Conservation (phyloP, 2,888 invertebrate genomes). For the Calliphora vomitoria region DNA sequence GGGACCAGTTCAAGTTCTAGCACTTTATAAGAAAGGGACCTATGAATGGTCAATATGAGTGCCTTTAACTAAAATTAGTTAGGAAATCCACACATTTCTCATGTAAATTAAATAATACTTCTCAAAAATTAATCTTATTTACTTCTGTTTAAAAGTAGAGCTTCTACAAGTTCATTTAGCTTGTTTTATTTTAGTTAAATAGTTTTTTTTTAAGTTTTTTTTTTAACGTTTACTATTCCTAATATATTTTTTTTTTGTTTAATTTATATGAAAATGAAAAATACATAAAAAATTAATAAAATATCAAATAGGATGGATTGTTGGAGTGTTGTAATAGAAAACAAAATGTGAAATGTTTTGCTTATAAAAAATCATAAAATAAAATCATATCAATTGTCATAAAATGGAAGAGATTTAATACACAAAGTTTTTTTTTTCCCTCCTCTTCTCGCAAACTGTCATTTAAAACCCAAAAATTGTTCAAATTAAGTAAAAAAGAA, state of each 20-base stretch:
- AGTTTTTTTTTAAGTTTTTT: constrained; percentile 2
- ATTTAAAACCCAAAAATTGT: too few species aligned
- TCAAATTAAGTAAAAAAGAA: too few species aligned
- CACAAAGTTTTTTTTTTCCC: constrained; percentile 22
- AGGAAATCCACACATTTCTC: too few species aligned
- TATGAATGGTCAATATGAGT: too few species aligned
- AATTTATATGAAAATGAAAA: background rate
- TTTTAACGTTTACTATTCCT: too few species aligned
- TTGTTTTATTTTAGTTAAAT: background rate
- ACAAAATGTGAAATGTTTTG: background rate
- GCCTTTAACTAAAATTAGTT: too few species aligned
- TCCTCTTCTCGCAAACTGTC: background rate
- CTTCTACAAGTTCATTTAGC: too few species aligned
- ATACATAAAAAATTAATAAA: background rate
- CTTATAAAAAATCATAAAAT: constrained; percentile 6
- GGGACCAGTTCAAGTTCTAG: too few species aligned
- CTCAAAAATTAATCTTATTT: too few species aligned
- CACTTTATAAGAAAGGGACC: too few species aligned
- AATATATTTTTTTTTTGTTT: background rate
- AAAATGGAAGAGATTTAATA: constrained; percentile 17
- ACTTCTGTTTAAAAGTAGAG: too few species aligned
- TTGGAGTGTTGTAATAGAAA: constrained; percentile 26
- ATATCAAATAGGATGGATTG: constrained; percentile 48
- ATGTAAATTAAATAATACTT: too few species aligned
- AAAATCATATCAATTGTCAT: constrained; percentile 35